These are phyloP conservation scores for Oncorhynchus mykiss DNA, from an alignment of 2,113 vertebrate genomes.

Conservation along the genomic window DNA sequence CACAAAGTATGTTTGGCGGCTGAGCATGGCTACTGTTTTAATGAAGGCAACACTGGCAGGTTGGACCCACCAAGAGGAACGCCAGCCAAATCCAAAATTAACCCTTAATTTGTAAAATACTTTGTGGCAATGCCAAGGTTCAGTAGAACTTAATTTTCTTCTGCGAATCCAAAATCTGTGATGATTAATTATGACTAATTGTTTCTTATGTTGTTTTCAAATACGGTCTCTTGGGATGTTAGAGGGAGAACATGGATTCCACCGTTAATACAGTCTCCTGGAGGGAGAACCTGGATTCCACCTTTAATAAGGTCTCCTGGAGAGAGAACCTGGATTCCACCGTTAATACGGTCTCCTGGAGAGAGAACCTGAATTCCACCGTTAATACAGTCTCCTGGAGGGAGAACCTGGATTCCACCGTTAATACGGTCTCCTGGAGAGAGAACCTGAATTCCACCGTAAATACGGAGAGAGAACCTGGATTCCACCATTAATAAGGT, in stretches of 20 bases:
- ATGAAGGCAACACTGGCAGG: slow-evolving; percentile 56
- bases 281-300: not conserved
- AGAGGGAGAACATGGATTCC: not conserved
- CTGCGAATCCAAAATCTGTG: slow-evolving; percentile 66
- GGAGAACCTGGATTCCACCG: not conserved
- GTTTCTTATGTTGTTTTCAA: slow-evolving; percentile 71
- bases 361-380: too few relatives aligned
- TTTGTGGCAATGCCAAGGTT: slow-evolving; percentile 73
- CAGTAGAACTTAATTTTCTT: slow-evolving; percentile 65
- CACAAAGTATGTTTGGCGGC: slow-evolving; percentile 7
- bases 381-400: too few relatives aligned
- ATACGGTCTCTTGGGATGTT: slow-evolving; percentile 41
- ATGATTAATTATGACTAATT: slow-evolving; percentile 79
- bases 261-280: slow-evolving; percentile 47
- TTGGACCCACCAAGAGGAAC: slow-evolving; percentile 38
- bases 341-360: not conserved
- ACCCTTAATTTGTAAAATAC: slow-evolving; percentile 67
- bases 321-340: too few relatives aligned
- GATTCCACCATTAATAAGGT: too few relatives aligned
- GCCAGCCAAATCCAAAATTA: slow-evolving; percentile 61
- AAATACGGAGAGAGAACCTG: too few relatives aligned
- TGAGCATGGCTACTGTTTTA: slow-evolving; percentile 42
- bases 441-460: too few relatives aligned
- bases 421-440: too few relatives aligned
- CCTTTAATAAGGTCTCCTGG: slow-evolving; percentile 36